A percentile compares a stretch with the other conserved stretches of the same genome.
These are phyloP conservation scores for Galemys pyrenaicus DNA, from an alignment of 2,113 vertebrate genomes.

Conservation along the genomic window DNA sequence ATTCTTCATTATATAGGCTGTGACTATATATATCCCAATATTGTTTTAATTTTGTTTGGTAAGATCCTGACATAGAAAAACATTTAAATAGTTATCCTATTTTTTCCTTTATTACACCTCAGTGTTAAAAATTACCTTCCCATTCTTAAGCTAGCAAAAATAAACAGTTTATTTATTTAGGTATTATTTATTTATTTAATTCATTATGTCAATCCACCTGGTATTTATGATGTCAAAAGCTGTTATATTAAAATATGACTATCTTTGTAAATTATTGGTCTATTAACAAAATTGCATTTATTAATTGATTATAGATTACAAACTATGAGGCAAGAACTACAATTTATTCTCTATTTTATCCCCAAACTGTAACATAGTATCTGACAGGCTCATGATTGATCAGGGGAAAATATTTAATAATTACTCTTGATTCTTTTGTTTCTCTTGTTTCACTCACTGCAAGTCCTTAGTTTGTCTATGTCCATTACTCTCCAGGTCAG, in stretches of 20 bases:
- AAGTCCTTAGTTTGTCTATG: background rate
- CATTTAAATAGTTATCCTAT: background rate
- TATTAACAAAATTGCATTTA: background rate
- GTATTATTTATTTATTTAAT: constrained; percentile 22
- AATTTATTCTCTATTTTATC: background rate
- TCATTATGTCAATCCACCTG: background rate
- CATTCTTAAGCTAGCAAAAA: background rate
- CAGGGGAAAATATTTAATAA: background rate
- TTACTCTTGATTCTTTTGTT: background rate
- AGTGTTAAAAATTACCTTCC: background rate
- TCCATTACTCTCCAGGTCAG: background rate
- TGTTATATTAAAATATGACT: background rate
- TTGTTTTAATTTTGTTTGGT: background rate
- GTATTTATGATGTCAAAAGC: background rate
- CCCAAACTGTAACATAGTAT: background rate
- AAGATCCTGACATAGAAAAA: background rate
- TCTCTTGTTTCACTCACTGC: background rate
- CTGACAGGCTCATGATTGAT: background rate
- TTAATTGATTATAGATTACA: background rate
- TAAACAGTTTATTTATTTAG: no score
- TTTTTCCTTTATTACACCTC: background rate
- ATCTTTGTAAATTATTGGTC: constrained; percentile 4
- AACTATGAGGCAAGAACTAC: background rate
- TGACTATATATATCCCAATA: background rate
- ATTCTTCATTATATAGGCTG: background rate